A percentile compares a stretch with the other conserved stretches of the same genome.
Evolutionary conservation across 2,888 invertebrate species (phyloP).

Genomic region (Cheilosia vernalis): DNA sequence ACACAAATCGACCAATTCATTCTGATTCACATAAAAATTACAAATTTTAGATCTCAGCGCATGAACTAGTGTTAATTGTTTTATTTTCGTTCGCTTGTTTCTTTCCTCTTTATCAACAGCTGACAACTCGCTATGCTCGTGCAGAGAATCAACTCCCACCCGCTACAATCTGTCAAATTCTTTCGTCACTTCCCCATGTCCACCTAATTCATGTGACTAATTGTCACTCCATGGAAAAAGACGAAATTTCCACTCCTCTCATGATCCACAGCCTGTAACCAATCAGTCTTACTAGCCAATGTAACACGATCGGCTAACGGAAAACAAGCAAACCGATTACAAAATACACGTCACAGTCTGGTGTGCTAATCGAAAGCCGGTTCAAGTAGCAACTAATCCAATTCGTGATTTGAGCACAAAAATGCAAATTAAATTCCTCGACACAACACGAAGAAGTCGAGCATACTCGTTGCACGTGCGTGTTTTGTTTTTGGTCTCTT

Average conservation of each 20-base stretch:
- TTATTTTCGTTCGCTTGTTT: no score
- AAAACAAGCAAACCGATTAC: conserved; percentile 52
- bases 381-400: conserved; percentile 23
- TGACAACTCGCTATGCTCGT: no score
- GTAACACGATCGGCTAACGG: conserved; percentile 46
- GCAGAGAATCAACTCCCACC: no score
- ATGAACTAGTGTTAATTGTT: no score
- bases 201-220: not conserved
- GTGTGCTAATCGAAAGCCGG: conserved; percentile 46
- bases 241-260: not conserved
- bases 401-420: conserved; percentile 40
- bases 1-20: no score
- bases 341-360: conserved; percentile 36
- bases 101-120: no score
- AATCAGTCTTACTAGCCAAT: not conserved
- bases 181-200: no score
- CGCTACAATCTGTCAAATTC: no score
- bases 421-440: conserved; percentile 37
- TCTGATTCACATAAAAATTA: no score
- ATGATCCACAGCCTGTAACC: not conserved
- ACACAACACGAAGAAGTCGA: not conserved
- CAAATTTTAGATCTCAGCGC: no score
- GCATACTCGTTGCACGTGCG: conserved; percentile 9
- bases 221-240: not conserved
- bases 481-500: not conserved